A percentile compares a stretch with the other conserved stretches of the same genome.
These are phyloP conservation scores for Monarcha castaneiventris DNA, from an alignment of 2,113 vertebrate genomes.

Conservation along the genomic window DNA sequence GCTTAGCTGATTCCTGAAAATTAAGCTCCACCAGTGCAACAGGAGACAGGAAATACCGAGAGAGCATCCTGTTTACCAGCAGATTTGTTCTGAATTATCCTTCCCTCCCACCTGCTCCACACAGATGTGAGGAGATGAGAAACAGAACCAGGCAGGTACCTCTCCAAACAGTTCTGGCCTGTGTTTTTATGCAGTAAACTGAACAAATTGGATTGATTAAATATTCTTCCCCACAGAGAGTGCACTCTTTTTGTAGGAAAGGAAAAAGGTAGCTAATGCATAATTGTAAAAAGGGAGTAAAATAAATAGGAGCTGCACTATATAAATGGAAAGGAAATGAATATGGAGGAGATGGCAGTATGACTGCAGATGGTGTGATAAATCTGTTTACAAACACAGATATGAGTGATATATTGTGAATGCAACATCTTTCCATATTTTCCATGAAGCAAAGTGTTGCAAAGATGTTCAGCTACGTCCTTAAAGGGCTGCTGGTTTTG, in stretches of 20 bases:
- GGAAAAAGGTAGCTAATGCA: not conserved
- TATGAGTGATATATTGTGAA: conserved; percentile 9
- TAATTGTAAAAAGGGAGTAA: not conserved
- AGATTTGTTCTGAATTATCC: conserved; percentile 11
- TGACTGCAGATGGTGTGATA: conserved; percentile 19
- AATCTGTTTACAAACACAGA: conserved; percentile 60
- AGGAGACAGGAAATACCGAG: not conserved
- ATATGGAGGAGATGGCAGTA: conserved; percentile 3
- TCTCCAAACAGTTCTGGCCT: not conserved
- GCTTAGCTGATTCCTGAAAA: conserved; percentile 8
- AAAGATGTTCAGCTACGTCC: not conserved
- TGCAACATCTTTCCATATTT: not conserved
- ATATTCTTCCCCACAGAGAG: not conserved
- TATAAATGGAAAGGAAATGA: conserved; percentile 18
- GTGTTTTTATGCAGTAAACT: not conserved
- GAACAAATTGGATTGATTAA: conserved; percentile 18
- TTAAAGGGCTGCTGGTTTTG: not conserved
- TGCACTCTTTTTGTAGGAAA: not conserved
- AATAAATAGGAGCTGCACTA: not conserved
- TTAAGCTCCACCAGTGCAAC: not conserved
- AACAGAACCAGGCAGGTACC: not conserved
- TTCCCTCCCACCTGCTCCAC: conserved; percentile 27
- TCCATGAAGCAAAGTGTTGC: not conserved
- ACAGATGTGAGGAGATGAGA: conserved; percentile 13
- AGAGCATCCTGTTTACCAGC: conserved; percentile 25